Base-by-base conservation (phyloP, 2,797 vertebrate genomes). In the Myripristis murdjan region DNA sequence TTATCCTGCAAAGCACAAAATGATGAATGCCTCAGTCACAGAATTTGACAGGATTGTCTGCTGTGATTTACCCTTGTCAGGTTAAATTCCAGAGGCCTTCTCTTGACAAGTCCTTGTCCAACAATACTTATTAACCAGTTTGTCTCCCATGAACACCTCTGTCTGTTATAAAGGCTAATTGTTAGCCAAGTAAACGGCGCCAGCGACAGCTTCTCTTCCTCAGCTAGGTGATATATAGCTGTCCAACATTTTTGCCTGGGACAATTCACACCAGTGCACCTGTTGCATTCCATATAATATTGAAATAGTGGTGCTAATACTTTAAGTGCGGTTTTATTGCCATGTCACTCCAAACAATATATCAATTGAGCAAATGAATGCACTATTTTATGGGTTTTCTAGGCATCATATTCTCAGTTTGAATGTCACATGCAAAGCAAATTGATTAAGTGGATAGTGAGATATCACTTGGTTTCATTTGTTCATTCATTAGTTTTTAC, bases 71-170 rank as follows among this genome's bases (percentile, higher is more conserved):
- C 46, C 70, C n/a, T 1, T 60, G 33, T 53, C 6, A 81, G 91
- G 92, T 91, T 91, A 70, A 65, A 47, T 75, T 77, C 73, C 81
- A 49, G 79, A 89, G 48, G 52, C 58, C 63, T 70, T 80, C 70
- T 76, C 74, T 70, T 72, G 63, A 71, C 86, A 75, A 90, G 59
- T 86, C 79, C 82, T 86, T 78, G 79, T 89, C 87, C 79, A 71
- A 87, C 81, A 77, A 86, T 92, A 97, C 91, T 98, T 87, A 97
- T 97, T 98, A 97, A 97, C 96, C 91, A 93, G 89, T 94, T 89
- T 90, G 92, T 95, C 92, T 96, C 91, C 92, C 94, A 93, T 95
- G 93, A 95, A 96, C 93, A 96, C 95, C 93, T 92, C 92, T 77
- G 86, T 75, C 90, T 76, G 81, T 94, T 96, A 95, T 92, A 64